Evolutionary conservation across 2,113 vertebrate genomes (phyloP).

Genomic region (Macroglossus sobrinus): DNA sequence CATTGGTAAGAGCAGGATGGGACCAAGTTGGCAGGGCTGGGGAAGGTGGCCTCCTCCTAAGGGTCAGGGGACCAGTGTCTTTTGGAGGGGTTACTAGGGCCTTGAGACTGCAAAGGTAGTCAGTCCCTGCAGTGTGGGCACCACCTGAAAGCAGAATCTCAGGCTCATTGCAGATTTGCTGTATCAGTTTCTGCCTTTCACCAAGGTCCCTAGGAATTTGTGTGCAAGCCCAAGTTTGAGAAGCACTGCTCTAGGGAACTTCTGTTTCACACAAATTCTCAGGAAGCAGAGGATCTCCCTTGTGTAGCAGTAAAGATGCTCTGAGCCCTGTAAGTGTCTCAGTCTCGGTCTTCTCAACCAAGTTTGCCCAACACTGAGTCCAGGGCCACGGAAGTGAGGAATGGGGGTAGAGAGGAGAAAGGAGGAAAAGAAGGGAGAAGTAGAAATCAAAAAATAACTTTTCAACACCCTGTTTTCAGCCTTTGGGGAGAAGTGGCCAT

Average conservation of each 20-base stretch:
- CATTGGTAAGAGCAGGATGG: slow-evolving; percentile 84
- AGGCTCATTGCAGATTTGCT: not conserved
- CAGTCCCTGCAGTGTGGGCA: fast-evolving
- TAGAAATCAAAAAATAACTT: not conserved
- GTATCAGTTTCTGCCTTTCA: not conserved
- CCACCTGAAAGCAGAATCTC: fast-evolving
- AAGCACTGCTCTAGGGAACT: not conserved
- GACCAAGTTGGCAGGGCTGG: not conserved
- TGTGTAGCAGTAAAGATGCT: fast-evolving
- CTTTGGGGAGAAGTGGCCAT: not conserved
- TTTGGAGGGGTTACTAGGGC: too few relatives aligned
- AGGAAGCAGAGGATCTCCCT: not conserved
- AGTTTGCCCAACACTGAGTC: not conserved
- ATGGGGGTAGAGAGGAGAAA: not conserved
- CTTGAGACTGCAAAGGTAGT: not conserved
- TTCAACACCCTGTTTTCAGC: not conserved
- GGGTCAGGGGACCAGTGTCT: not conserved
- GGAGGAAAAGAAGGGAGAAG: not conserved
- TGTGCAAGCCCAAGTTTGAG: not conserved
- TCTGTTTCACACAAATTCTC: not conserved
- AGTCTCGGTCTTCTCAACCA: not conserved
- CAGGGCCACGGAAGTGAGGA: fast-evolving
- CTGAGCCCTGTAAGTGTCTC: fast-evolving
- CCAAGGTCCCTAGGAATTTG: not conserved
- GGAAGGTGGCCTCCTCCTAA: not conserved